A percentile compares a stretch with the other conserved stretches of the same genome.
Conservation (phyloP, 1,140 invertebrate species). For the Araneus ventricosus region DNA sequence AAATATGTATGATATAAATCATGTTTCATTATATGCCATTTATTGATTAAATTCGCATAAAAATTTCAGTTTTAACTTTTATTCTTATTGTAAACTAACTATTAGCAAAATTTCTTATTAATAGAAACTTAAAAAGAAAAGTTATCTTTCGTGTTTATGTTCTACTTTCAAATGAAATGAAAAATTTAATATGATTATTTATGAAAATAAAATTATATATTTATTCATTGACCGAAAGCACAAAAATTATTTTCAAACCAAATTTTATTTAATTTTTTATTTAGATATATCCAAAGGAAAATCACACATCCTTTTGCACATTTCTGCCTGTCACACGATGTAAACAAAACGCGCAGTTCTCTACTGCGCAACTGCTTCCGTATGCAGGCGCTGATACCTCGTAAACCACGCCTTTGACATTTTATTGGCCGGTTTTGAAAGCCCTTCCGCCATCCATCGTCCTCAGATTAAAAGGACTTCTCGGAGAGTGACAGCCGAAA, state of each 20-base stretch:
- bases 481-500: constrained; percentile 35
- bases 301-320: too few species aligned
- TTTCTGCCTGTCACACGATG: neutral
- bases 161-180: too few species aligned
- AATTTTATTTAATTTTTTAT: too few species aligned
- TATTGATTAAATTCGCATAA: too few species aligned
- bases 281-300: neutral
- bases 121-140: too few species aligned
- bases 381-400: constrained; percentile 48
- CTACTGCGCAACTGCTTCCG: constrained; percentile 63
- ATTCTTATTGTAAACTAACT: too few species aligned
- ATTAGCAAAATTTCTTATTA: too few species aligned
- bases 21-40: too few species aligned
- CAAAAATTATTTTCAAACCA: too few species aligned
- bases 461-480: constrained; percentile 55
- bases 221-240: neutral
- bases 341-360: constrained; percentile 50
- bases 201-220: neutral
- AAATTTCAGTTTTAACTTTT: too few species aligned
- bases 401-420: constrained; percentile 69
- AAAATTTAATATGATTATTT: neutral
- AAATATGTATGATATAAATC: too few species aligned
- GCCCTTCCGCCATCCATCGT: constrained; percentile 61
- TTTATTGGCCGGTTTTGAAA: constrained; percentile 72
- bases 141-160: too few species aligned